phyloP scores from a whole-genome alignment of 2,113 vertebrate species.

The Phoxinus phoxinus region DNA sequence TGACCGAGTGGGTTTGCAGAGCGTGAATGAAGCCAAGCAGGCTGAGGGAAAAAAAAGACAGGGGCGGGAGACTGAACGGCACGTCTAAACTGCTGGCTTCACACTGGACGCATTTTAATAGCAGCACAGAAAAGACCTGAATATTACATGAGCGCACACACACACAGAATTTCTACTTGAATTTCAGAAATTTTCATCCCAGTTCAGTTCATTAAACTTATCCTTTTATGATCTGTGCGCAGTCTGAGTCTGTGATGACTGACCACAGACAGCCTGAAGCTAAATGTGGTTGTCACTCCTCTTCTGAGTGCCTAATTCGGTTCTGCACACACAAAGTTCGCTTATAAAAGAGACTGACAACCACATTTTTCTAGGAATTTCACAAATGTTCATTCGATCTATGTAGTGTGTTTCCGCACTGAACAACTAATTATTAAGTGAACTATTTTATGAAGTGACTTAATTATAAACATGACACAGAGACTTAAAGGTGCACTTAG shows the following conservation, averaged over 20 bases:
- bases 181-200: slow-evolving; percentile 9
- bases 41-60: not conserved
- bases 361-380: not conserved
- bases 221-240: slow-evolving; percentile 16
- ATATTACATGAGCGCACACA: slow-evolving; percentile 33
- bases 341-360: not conserved
- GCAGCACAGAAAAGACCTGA: slow-evolving; percentile 9
- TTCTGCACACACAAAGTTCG: not conserved
- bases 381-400: not conserved
- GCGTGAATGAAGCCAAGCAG: slow-evolving; percentile 48
- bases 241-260: not conserved
- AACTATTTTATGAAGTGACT: not conserved
- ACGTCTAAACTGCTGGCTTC: slow-evolving; percentile 33
- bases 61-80: not conserved
- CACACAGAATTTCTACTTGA: not conserved
- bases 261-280: not conserved
- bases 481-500: not conserved
- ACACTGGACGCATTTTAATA: slow-evolving; percentile 41
- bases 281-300: not conserved
- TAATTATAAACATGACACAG: not conserved
- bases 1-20: slow-evolving; percentile 43
- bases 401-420: not conserved
- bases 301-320: not conserved
- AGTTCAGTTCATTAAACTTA: slow-evolving; percentile 25
- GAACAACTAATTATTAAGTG: not conserved